These are phyloP conservation scores for Hemibates koningsi DNA, from an alignment of 2,113 vertebrate genomes.

Conservation along the genomic window DNA sequence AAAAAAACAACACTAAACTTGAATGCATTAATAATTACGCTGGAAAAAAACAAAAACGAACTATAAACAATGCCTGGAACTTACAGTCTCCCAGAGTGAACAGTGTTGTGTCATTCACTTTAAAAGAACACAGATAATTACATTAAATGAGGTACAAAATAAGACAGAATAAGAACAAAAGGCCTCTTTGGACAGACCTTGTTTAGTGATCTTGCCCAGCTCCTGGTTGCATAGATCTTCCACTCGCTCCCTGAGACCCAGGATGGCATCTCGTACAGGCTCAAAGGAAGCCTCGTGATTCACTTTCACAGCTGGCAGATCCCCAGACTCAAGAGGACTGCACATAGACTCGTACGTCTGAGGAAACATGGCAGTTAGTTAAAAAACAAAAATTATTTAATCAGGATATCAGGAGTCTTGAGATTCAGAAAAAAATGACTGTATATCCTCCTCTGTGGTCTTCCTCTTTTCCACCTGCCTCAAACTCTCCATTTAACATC, in stretches of 20 bases:
- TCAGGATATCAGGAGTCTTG: neutral
- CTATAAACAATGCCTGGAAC: neutral
- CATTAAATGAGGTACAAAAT: neutral
- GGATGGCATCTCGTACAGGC: constrained; percentile 31
- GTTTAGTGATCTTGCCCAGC: constrained; percentile 67
- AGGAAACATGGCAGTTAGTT: neutral
- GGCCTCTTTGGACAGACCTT: constrained; percentile 30
- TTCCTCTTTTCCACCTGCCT: neutral
- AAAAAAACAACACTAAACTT: neutral
- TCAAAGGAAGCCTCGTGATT: constrained; percentile 64
- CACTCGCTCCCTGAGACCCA: constrained; percentile 61
- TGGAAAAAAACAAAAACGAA: neutral
- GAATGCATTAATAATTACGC: neutral
- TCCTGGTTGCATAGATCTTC: constrained; percentile 72
- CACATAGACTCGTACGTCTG: constrained; percentile 62
- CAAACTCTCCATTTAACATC: neutral
- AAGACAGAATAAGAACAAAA: neutral
- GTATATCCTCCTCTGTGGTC: neutral
- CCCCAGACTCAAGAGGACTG: constrained; percentile 46
- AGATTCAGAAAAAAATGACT: neutral
- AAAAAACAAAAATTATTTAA: neutral
- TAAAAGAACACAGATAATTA: neutral
- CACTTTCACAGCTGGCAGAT: constrained; percentile 50
- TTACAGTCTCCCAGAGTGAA: constrained; percentile 61
- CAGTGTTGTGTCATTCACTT: constrained; percentile 63